phyloP scores from a whole-genome alignment of 2,113 vertebrate species.

The Oostethus manadensis region DNA sequence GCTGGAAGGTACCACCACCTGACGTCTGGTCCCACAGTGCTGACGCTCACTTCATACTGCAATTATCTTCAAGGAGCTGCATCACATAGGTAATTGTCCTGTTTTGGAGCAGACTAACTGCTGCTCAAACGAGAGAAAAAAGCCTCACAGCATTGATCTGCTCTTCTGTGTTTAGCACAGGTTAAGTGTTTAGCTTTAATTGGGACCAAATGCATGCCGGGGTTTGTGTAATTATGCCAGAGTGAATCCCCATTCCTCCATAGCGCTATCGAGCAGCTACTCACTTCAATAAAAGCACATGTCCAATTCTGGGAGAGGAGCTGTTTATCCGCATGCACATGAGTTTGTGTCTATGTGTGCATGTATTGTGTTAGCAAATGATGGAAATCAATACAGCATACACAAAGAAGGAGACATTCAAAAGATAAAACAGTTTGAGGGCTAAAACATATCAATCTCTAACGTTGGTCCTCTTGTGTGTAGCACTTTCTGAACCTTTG shows the following conservation, averaged over 20 bases:
- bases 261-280: conserved; percentile 91
- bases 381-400: conserved; percentile 52
- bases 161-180: conserved; percentile 56
- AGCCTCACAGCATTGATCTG: conserved; percentile 79
- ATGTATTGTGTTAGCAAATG: conserved; percentile 38
- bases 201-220: conserved; percentile 85
- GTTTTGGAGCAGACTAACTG: conserved; percentile 41
- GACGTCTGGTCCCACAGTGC: conserved; percentile 29
- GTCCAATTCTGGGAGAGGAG: conserved; percentile 79
- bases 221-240: conserved; percentile 89
- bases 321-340: conserved; percentile 21
- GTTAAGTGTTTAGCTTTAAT: conserved; percentile 80
- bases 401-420: conserved; percentile 53
- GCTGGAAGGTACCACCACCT: conserved; percentile 30
- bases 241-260: conserved; percentile 95
- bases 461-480: too few species aligned
- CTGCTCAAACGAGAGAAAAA: conserved; percentile 49
- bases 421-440: conserved; percentile 32
- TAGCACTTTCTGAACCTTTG: too few species aligned
- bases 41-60: conserved; percentile 46
- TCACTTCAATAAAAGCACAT: conserved; percentile 91
- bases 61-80: conserved; percentile 61
- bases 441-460: conserved; percentile 15
- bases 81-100: conserved; percentile 57
- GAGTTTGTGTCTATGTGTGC: conserved; percentile 18